Conservation (phyloP, 2,113 vertebrate species). For the Petrocephalus zakoni region DNA sequence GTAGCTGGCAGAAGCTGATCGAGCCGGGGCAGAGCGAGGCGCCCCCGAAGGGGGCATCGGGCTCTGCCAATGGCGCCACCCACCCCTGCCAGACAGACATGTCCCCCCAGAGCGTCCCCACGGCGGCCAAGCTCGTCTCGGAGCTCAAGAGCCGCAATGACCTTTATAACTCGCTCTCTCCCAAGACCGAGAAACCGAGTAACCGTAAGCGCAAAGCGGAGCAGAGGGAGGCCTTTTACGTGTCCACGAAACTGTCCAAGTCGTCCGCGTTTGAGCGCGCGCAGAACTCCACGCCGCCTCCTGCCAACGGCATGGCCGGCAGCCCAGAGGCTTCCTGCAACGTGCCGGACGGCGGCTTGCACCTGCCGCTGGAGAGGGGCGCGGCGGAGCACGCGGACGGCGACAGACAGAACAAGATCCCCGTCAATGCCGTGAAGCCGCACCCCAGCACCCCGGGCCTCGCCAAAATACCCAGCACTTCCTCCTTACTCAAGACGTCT, state of each 20-base stretch:
- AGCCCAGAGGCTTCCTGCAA: constrained; percentile 70
- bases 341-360: constrained; percentile 55
- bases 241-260: constrained; percentile 70
- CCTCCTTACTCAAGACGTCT: constrained; percentile 67
- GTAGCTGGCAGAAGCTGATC: constrained; percentile 95
- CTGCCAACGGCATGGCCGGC: constrained; percentile 67
- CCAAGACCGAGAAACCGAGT: constrained; percentile 75
- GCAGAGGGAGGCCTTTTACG: constrained; percentile 64
- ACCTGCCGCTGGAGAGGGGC: constrained; percentile 61
- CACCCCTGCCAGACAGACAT: constrained; percentile 79
- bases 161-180: constrained; percentile 82
- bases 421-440: constrained; percentile 75
- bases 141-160: constrained; percentile 85
- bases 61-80: constrained; percentile 80
- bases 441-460: constrained; percentile 75
- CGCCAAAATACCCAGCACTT: constrained; percentile 67
- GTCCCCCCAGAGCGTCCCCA: constrained; percentile 55
- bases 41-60: constrained; percentile 49
- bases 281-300: constrained; percentile 65
- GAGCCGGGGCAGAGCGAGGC: constrained; percentile 76
- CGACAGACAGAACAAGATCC: constrained; percentile 80
- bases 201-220: constrained; percentile 77
- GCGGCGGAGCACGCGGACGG: constrained; percentile 76
- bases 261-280: constrained; percentile 61
- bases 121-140: constrained; percentile 63